phyloP scores from a whole-genome alignment of 1,140 invertebrate genomes.

The Cotesia glomerata region DNA sequence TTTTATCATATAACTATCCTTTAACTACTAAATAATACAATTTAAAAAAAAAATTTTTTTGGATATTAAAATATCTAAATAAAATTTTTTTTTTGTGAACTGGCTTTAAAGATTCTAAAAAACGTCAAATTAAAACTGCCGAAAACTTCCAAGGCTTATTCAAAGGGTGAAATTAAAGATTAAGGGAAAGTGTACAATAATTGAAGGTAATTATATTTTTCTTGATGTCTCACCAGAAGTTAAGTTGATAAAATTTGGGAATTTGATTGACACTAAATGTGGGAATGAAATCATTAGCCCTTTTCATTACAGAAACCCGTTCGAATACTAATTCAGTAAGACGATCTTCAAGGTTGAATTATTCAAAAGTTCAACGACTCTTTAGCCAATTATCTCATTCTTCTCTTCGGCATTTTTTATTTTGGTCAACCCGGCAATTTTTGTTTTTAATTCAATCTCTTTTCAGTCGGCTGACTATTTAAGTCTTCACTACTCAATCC shows the following conservation, averaged over 20 bases:
- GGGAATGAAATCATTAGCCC: background rate
- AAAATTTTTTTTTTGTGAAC: no score
- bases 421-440: background rate
- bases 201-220: background rate
- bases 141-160: no score
- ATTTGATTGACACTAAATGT: constrained; percentile 7
- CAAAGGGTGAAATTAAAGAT: background rate
- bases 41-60: no score
- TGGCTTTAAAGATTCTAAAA: no score
- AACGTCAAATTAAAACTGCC: no score
- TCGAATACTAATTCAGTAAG: constrained; percentile 2
- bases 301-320: background rate
- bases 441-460: background rate
- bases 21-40: no score
- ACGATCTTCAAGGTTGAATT: background rate
- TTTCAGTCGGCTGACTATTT: no score
- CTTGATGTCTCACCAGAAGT: background rate
- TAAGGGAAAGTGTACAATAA: background rate
- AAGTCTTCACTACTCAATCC: no score
- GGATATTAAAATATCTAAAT: no score
- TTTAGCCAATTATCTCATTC: background rate
- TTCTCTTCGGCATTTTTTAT: background rate
- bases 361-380: background rate
- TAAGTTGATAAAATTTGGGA: background rate
- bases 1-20: no score